phyloP scores from a whole-genome alignment of 2,797 vertebrate species.

The Harpagifer antarcticus region DNA sequence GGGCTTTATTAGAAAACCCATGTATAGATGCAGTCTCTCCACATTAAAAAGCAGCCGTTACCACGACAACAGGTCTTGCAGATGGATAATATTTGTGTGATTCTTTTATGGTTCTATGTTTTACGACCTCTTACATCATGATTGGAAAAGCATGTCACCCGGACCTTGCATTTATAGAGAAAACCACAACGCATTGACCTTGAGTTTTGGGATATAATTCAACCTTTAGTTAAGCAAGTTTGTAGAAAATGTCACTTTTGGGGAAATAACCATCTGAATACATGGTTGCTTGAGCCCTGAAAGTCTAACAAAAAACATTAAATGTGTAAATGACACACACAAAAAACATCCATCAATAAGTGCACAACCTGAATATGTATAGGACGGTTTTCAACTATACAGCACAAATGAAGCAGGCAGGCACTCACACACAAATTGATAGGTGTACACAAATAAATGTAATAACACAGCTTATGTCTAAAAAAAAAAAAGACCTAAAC shows the following conservation, averaged over 20 bases:
- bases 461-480: conserved; percentile 40
- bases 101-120: not conserved
- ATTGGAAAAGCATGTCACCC: conserved; percentile 2
- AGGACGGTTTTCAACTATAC: conserved; percentile 15
- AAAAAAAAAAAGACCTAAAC: conserved; percentile 45
- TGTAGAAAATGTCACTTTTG: conserved; percentile 56
- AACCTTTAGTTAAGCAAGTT: conserved; percentile 52
- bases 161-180: conserved; percentile 15
- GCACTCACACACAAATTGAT: conserved; percentile 24
- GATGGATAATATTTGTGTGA: not conserved
- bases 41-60: not conserved
- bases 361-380: conserved; percentile 29
- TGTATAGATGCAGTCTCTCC: not conserved
- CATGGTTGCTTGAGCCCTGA: conserved; percentile 11
- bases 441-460: conserved; percentile 37
- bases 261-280: conserved; percentile 21
- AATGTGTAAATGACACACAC: conserved; percentile 18
- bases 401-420: conserved; percentile 34
- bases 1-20: not conserved
- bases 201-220: conserved; percentile 32
- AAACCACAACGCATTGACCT: conserved; percentile 17
- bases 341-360: not conserved
- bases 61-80: not conserved
- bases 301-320: conserved; percentile 24
- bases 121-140: not conserved